phyloP scores from a whole-genome alignment of 2,888 invertebrate genomes.

The Calliopum simillimum region DNA sequence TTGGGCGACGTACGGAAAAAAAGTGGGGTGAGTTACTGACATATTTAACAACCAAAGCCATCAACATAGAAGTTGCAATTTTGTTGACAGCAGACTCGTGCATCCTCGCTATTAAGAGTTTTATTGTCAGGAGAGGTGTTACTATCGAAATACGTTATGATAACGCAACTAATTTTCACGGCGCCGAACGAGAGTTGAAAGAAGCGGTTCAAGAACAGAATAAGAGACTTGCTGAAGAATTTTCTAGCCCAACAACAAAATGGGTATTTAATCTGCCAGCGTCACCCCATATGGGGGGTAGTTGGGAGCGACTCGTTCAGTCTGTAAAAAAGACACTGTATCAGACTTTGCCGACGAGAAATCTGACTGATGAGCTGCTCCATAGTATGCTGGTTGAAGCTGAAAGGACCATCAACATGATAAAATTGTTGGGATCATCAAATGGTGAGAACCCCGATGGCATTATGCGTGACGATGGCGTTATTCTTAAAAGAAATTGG shows the following conservation, averaged over 20 bases:
- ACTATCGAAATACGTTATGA: constrained; percentile 27
- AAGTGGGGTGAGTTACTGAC: constrained; percentile 37
- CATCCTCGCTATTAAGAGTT: constrained; percentile 29
- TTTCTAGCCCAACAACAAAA: too few species aligned
- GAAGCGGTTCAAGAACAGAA: constrained; percentile 1
- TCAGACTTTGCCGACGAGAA: constrained; percentile 33
- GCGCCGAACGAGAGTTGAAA: constrained; percentile 12
- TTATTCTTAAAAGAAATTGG: constrained; percentile 27
- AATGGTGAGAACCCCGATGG: neutral
- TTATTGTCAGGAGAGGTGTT: constrained; percentile 30
- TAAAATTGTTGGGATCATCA: constrained; percentile 42
- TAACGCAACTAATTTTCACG: constrained; percentile 35
- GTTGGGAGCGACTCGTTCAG: constrained; percentile 41
- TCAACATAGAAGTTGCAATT: constrained; percentile 34
- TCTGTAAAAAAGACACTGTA: constrained; percentile 42
- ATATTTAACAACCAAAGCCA: constrained; percentile 38
- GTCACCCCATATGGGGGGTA: constrained; percentile 45
- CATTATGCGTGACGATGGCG: too few species aligned
- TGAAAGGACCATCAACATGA: constrained; percentile 44
- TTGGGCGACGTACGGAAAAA: too few species aligned
- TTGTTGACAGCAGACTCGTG: constrained; percentile 28
- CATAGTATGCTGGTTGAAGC: constrained; percentile 30
- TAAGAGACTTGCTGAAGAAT: constrained; percentile 17
- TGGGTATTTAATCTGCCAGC: constrained; percentile 48
- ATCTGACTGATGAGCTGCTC: constrained; percentile 45